These are phyloP conservation scores for Lordiphosa clarofinis DNA, from an alignment of 1,140 invertebrate genomes.

Conservation along the genomic window DNA sequence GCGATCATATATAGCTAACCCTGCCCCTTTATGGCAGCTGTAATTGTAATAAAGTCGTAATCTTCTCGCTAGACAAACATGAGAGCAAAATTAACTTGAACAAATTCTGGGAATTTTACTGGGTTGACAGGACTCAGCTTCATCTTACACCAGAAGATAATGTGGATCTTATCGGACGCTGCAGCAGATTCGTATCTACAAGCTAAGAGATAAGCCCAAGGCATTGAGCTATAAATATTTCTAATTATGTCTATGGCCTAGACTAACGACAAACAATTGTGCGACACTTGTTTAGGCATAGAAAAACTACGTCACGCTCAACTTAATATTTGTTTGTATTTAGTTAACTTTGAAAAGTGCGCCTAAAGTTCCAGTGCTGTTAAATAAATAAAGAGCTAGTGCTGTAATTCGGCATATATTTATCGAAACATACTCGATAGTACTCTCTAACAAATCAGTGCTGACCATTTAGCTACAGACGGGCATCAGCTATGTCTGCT, in stretches of 20 bases:
- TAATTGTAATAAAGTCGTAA: slow-evolving; percentile 19
- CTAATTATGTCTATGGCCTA: slow-evolving; percentile 32
- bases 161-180: slow-evolving; percentile 12
- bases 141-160: background rate
- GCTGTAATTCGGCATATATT: too few species aligned
- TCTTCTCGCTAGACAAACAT: slow-evolving; percentile 8
- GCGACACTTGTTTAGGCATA: background rate
- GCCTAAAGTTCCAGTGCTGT: background rate
- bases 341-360: too few species aligned
- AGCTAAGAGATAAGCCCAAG: slow-evolving; percentile 16
- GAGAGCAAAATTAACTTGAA: too few species aligned
- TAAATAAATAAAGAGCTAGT: background rate
- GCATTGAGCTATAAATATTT: slow-evolving; percentile 27
- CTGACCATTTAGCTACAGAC: too few species aligned
- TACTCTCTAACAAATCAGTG: too few species aligned
- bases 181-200: slow-evolving; percentile 30
- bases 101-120: too few species aligned
- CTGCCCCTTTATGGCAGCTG: slow-evolving; percentile 5
- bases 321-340: too few species aligned
- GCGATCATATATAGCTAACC: slow-evolving; percentile 14
- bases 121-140: too few species aligned
- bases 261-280: slow-evolving; percentile 30
- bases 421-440: background rate
- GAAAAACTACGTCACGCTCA: background rate
- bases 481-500: too few species aligned